Evolutionary conservation across 1,140 invertebrate species (phyloP).

Genomic region (Macrocentrus cingulum): DNA sequence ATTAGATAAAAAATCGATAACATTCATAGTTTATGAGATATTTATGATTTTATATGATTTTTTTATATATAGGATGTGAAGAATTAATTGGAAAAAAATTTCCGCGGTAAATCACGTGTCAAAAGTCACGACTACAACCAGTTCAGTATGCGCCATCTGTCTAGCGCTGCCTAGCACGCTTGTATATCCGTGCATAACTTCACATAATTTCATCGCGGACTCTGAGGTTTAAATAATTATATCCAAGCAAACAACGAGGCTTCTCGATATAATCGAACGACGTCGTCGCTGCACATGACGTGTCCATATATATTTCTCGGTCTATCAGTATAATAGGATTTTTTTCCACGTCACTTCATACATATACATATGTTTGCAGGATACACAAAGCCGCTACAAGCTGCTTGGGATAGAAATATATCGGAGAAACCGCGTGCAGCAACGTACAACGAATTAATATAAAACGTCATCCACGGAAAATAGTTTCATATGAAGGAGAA

Average conservation of each 20-base stretch:
- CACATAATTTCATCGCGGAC: slow-evolving; percentile 26
- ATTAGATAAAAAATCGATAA: too few species aligned
- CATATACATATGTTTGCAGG: too few species aligned
- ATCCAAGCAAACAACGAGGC: slow-evolving; percentile 28
- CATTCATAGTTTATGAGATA: too few species aligned
- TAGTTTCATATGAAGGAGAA: too few species aligned
- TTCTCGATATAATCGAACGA: slow-evolving; percentile 26
- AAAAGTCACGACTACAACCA: slow-evolving; percentile 14
- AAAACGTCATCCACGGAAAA: slow-evolving; percentile 25
- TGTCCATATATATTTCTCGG: slow-evolving; percentile 19
- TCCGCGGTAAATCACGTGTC: too few species aligned
- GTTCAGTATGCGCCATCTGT: slow-evolving; percentile 13
- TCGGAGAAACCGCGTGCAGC: slow-evolving; percentile 9
- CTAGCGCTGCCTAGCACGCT: not conserved
- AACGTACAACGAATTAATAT: slow-evolving; percentile 25
- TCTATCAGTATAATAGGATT: not conserved
- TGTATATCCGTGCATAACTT: slow-evolving; percentile 21
- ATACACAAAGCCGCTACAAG: not conserved
- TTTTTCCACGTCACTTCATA: too few species aligned
- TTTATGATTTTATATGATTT: too few species aligned
- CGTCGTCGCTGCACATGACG: slow-evolving; percentile 21
- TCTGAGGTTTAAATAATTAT: slow-evolving; percentile 24
- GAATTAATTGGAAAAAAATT: too few species aligned
- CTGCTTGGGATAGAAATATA: slow-evolving; percentile 12
- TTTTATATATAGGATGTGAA: too few species aligned